Evolutionary conservation across 2,113 vertebrate species (phyloP), one percentile per base, ranked within the genome.

Genomic region (Arenaria interpres): DNA sequence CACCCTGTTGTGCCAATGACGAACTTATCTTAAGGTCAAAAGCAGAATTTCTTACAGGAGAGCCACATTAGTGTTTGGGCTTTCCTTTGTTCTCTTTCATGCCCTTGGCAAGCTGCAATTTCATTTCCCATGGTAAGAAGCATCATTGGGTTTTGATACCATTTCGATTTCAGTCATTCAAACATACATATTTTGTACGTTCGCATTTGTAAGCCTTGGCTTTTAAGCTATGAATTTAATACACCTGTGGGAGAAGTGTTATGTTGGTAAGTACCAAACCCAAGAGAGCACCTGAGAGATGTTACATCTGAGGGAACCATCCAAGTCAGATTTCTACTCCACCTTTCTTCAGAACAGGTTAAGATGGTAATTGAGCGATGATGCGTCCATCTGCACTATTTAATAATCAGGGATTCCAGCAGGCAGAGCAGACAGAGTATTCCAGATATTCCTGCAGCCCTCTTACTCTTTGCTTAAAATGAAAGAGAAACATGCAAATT

Each of bases 1-100:
- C 25, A 90, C 16, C 20, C 51, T 74, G 28, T 71, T 93, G 46
- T 53, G 39, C 24, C 68, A 91, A 41, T 50, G 67, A 57, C 41
- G 89, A 93, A 62, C 16, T 80, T 85, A 56, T 85, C 59, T 67
- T 39, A 54, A 94, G 73, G 77, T 79, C 57, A 92, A 92, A 93
- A 59, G 14, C 28, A 76, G 41, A 69, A 28, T 53, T 87, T 85
- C 53, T 87, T 53, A n/a, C 10, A 69, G n/a, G 85, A 69, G 9
- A 73, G 8, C 3, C 37, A 53, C 3, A 4, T 68, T 56, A 68
- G 5, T 20, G 39, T 50, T 71, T 76, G 57, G 60, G 14, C 15
- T 87, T 95, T 71, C 7, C 5, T 67, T 88, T 73, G 24, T 51
- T 77, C 14, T 23, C 4, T 64, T 60, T 60, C 30, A 63, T 18